These are phyloP conservation scores for Chaetophractus vellerosus DNA, from an alignment of 2,797 vertebrate species.

Conservation along the genomic window DNA sequence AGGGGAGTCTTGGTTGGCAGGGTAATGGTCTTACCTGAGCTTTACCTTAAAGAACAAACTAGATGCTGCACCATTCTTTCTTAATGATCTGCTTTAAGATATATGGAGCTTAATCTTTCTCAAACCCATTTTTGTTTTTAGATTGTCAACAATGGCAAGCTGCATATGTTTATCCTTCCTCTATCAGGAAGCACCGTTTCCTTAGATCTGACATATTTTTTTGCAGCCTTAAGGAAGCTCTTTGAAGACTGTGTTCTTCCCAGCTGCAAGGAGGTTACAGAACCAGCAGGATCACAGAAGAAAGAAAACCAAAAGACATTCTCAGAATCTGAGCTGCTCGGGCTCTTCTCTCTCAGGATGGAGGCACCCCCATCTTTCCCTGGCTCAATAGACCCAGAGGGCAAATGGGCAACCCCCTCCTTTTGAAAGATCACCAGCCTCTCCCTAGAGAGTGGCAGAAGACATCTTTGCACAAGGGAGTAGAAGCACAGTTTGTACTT, in stretches of 20 bases:
- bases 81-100: background rate
- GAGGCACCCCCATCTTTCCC: background rate
- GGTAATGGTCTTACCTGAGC: background rate
- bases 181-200: background rate
- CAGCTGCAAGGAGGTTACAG: background rate
- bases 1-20: background rate
- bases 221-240: conserved; percentile 5
- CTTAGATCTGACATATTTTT: background rate
- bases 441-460: background rate
- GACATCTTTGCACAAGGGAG: background rate
- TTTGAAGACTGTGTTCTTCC: conserved; percentile 69
- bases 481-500: background rate
- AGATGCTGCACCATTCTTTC: background rate
- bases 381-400: background rate
- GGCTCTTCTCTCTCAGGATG: background rate
- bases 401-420: background rate
- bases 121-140: background rate
- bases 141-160: background rate
- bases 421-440: background rate
- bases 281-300: conserved; percentile 17
- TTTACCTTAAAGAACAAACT: background rate
- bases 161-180: conserved; percentile 18
- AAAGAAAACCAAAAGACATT: conserved; percentile 44
- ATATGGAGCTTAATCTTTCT: background rate
- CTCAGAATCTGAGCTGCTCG: background rate